These are phyloP conservation scores for Apotomis betuletana DNA, from an alignment of 2,888 invertebrate species.

Conservation along the genomic window DNA sequence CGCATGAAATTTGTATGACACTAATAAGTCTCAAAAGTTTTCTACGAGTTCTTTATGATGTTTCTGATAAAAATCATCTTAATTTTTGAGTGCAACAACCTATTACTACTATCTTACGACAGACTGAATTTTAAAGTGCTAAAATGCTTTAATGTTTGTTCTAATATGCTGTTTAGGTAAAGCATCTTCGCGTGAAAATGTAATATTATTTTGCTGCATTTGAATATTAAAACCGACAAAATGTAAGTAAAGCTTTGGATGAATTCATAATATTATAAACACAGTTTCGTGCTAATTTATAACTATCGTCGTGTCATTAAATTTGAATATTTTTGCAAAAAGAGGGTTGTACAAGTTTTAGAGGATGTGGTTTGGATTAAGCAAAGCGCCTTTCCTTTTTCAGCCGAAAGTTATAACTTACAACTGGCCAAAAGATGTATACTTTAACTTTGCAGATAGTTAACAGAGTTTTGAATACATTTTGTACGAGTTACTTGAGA, in stretches of 20 bases:
- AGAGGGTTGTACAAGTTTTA: neutral
- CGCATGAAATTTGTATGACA: neutral
- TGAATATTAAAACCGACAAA: neutral
- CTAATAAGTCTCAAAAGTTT: neutral
- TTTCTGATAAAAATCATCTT: no score
- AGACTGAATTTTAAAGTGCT: neutral
- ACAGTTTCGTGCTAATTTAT: neutral
- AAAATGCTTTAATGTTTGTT: neutral
- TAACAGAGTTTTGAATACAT: neutral
- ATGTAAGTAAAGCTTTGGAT: neutral
- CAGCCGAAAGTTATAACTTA: neutral
- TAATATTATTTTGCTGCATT: neutral
- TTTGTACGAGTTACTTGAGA: no score
- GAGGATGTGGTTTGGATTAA: neutral
- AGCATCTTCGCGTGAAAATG: neutral
- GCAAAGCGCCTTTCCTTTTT: neutral
- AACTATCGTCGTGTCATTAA: neutral
- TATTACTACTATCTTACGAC: no score
- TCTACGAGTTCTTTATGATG: neutral
- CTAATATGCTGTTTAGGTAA: neutral
- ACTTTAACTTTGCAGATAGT: no score
- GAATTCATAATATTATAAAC: neutral
- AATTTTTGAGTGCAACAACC: no score
- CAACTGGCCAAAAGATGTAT: neutral
- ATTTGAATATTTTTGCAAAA: neutral